Evolutionary conservation across 2,797 vertebrate species (phyloP).

Genomic region (Smutsia temminckii): DNA sequence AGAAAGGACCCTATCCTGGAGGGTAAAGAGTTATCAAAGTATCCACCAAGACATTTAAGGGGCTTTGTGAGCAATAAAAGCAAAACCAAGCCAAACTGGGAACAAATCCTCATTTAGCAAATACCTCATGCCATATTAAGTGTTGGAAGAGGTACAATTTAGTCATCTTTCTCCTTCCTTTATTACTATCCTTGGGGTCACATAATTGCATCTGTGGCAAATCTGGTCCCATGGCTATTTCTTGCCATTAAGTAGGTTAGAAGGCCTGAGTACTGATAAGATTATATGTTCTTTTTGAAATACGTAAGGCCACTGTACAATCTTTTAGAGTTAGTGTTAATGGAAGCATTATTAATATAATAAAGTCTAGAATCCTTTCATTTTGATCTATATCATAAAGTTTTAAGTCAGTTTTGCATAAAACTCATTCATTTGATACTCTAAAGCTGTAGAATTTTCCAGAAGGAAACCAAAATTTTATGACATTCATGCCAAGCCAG

Average conservation of each 20-base stretch:
- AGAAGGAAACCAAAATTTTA: neutral
- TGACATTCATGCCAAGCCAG: neutral
- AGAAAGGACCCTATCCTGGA: neutral
- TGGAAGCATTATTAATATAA: neutral
- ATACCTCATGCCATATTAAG: neutral
- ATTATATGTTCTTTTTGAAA: neutral
- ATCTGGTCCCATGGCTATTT: neutral
- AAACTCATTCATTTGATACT: neutral
- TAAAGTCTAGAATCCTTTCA: neutral
- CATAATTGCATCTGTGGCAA: neutral
- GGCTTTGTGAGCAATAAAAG: neutral
- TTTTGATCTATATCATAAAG: neutral
- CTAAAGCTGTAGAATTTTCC: neutral
- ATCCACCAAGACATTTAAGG: neutral
- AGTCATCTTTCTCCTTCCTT: constrained; percentile 21
- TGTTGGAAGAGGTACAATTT: neutral
- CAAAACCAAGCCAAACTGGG: neutral
- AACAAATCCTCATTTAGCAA: neutral
- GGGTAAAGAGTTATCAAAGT: neutral
- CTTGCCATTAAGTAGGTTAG: neutral
- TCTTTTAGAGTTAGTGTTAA: neutral
- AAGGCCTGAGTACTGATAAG: neutral
- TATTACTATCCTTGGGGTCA: neutral
- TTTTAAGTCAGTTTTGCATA: neutral
- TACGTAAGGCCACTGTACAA: neutral